phyloP scores from a whole-genome alignment of 2,113 vertebrate species.

The Silurus meridionalis region DNA sequence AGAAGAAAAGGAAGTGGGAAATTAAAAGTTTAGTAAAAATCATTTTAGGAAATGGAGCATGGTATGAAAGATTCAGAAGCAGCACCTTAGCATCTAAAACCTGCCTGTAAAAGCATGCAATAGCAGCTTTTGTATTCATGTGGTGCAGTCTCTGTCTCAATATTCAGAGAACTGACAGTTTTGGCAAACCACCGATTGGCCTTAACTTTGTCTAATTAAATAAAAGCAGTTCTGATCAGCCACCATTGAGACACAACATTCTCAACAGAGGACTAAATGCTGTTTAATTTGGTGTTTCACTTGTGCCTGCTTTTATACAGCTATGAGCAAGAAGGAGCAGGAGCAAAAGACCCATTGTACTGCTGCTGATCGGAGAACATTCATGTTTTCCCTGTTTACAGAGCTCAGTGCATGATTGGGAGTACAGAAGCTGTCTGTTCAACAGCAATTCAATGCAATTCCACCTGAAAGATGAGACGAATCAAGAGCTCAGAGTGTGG shows the following conservation, averaged over 20 bases:
- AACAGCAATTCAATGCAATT: constrained; percentile 13
- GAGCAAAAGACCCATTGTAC: background rate
- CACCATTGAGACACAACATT: constrained; percentile 71
- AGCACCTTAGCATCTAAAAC: constrained; percentile 72
- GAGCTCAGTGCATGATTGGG: background rate
- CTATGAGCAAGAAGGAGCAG: background rate
- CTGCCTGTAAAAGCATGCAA: constrained; percentile 68
- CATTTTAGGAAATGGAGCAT: constrained; percentile 63
- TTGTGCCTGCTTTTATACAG: constrained; percentile 10
- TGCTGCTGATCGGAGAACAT: constrained; percentile 16
- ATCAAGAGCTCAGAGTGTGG: constrained; percentile 8
- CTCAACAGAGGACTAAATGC: constrained; percentile 65
- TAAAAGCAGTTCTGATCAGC: constrained; percentile 76
- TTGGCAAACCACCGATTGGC: constrained; percentile 73
- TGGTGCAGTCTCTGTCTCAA: constrained; percentile 75
- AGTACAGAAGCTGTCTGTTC: background rate
- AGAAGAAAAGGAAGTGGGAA: background rate
- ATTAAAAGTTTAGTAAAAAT: constrained; percentile 67
- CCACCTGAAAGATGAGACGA: constrained; percentile 30
- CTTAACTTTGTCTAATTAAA: constrained; percentile 80
- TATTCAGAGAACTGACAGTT: constrained; percentile 76
- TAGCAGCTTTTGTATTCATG: constrained; percentile 71
- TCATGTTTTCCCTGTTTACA: background rate
- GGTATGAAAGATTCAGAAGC: constrained; percentile 57
- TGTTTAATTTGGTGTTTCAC: constrained; percentile 64